Evolutionary conservation across 2,797 vertebrate genomes (phyloP).

Genomic region (Thaleichthys pacificus): DNA sequence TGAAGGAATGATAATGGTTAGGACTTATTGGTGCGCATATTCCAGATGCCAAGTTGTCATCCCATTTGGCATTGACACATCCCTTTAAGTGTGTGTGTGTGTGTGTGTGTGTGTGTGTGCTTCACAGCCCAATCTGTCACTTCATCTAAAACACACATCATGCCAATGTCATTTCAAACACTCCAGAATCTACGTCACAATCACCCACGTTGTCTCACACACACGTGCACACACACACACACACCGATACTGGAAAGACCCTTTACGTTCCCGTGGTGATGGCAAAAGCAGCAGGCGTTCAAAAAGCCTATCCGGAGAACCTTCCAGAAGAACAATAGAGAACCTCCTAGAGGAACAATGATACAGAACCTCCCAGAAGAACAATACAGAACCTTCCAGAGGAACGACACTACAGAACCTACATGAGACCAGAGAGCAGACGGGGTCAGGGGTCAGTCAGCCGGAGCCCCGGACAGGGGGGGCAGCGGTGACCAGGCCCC

Average conservation of each 20-base stretch:
- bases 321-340: conserved; percentile 10
- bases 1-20: conserved; percentile 44
- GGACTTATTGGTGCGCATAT: conserved; percentile 47
- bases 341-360: neutral
- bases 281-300: conserved; percentile 51
- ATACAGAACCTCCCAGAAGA: conserved; percentile 8
- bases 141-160: conserved; percentile 19
- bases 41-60: conserved; percentile 33
- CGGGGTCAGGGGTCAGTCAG: conserved; percentile 37
- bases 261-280: conserved; percentile 19
- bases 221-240: neutral
- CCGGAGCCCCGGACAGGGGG: conserved; percentile 29
- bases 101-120: neutral
- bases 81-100: conserved; percentile 17
- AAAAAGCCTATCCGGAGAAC: conserved; percentile 38
- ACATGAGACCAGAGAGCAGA: conserved; percentile 21
- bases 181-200: neutral
- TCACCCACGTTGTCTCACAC: neutral
- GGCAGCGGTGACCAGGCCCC: conserved; percentile 42
- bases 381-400: neutral
- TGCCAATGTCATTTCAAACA: conserved; percentile 9
- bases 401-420: conserved; percentile 11
- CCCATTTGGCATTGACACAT: conserved; percentile 10
- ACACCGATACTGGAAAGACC: neutral
- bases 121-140: conserved; percentile 41